Conservation (phyloP, 2,888 invertebrate genomes). For the Eubasilissa splendida region DNA sequence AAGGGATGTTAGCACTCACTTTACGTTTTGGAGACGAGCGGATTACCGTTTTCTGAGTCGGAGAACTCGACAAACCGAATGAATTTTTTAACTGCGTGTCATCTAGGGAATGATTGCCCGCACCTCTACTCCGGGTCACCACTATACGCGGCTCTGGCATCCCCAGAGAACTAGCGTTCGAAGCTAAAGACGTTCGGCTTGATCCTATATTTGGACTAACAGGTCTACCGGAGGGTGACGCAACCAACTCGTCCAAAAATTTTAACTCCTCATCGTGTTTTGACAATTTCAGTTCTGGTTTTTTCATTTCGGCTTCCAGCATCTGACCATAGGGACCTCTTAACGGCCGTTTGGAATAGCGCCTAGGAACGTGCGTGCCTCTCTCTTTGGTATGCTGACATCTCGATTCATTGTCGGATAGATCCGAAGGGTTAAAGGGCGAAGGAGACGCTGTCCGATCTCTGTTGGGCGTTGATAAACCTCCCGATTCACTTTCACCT, state of each 20-base stretch:
- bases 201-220: constrained; percentile 60
- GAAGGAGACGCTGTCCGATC: constrained; percentile 74
- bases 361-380: constrained; percentile 73
- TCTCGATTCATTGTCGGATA: constrained; percentile 71
- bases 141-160: constrained; percentile 57
- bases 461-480: constrained; percentile 65
- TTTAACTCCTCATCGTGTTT: constrained; percentile 74
- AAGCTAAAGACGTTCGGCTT: constrained; percentile 61
- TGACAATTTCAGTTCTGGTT: constrained; percentile 71
- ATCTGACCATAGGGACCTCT: constrained; percentile 86
- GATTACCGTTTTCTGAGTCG: constrained; percentile 54
- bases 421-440: constrained; percentile 79
- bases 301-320: constrained; percentile 87
- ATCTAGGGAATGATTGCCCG: constrained; percentile 73
- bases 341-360: constrained; percentile 83
- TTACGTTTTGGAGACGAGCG: constrained; percentile 73
- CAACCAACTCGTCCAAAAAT: constrained; percentile 69
- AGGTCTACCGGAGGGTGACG: constrained; percentile 59
- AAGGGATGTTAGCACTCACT: constrained; percentile 74
- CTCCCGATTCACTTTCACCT: constrained; percentile 75
- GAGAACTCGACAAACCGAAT: constrained; percentile 53
- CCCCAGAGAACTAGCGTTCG: constrained; percentile 60
- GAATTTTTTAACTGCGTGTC: constrained; percentile 65
- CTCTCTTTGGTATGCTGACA: constrained; percentile 66
- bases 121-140: constrained; percentile 64